Evolutionary conservation across 1,140 invertebrate genomes (phyloP), one percentile per base, ranked within the genome.

Genomic region (Lasioglossum baleicum): DNA sequence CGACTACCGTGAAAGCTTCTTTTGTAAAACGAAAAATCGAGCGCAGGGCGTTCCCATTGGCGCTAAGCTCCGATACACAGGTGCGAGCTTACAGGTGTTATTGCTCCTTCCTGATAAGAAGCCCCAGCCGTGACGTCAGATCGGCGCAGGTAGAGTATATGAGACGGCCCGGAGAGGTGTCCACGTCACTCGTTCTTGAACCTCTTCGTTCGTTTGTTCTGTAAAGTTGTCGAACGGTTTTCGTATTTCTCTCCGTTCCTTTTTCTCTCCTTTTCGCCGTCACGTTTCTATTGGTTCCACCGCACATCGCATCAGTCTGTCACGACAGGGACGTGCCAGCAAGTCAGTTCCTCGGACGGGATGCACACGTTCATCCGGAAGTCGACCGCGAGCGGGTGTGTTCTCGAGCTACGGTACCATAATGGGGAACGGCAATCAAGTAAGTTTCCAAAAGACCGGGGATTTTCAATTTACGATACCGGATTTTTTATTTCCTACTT

Each of bases 131-230:
- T 93, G 92, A 93, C 92, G 92, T 93, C 92, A 93, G 86, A 86
- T 88, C 86, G 87, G 75, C 87, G 84, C 89, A 88, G 71, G 79
- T 90, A 90, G 92, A 86, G 92, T 93, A 93, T 93, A 93, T 93
- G 89, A 93, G 90, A 88, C 89, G 88, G 87, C 79, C 88, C 88
- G 61, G 78, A 84, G 87, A 86, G 81, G 85, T 86, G 81, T 92
- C 90, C 92, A 92, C 91, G 92, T 93, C 92, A 93, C 90, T 93
- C 87, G 88, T 91, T 91, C 88, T 91, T 90, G 85, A 85, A 88
- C 91, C 85, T 84, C 80, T 78, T 61, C 85, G 82, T 89, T 88
- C 85, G 87, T 85, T 87, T 87, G 85, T 85, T 84, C 83, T 71
- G 80, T 53, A 76, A 70, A 73, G 78, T 85, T 58, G 51, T 81